phyloP scores from a whole-genome alignment of 2,113 vertebrate genomes.

The Accipiter cooperii region DNA sequence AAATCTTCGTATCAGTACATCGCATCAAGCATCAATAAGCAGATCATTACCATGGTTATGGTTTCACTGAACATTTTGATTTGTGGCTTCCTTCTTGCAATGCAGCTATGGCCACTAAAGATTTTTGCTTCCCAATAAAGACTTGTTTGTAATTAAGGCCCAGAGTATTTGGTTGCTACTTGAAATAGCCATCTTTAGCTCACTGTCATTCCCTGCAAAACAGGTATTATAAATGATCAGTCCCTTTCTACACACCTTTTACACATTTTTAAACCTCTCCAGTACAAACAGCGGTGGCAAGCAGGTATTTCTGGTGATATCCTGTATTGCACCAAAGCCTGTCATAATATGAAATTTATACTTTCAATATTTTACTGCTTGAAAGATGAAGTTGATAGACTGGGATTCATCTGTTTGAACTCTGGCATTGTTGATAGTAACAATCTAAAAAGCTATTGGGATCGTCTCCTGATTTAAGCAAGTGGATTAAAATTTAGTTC shows the following conservation, averaged over 20 bases:
- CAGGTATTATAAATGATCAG: neutral
- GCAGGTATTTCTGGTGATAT: neutral
- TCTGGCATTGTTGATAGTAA: neutral
- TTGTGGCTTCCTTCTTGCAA: neutral
- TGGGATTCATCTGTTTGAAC: neutral
- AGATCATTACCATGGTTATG: neutral
- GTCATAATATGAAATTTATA: neutral
- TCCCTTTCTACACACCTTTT: neutral
- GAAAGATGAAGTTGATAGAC: neutral
- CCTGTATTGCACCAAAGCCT: neutral
- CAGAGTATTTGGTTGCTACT: neutral
- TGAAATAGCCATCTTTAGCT: neutral
- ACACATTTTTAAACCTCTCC: neutral
- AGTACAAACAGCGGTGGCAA: neutral
- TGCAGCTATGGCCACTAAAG: neutral
- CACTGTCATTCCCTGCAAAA: neutral
- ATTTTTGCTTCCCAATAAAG: neutral
- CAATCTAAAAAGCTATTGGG: neutral
- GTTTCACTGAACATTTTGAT: neutral
- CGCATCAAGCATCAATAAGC: neutral
- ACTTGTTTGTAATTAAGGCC: neutral
- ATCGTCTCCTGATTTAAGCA: neutral
- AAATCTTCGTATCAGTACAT: neutral
- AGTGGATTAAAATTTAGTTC: conserved; percentile 3
- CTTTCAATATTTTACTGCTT: neutral